Conservation (phyloP, 92 coral and sea anemone species). For the Bergia sp. region DNA sequence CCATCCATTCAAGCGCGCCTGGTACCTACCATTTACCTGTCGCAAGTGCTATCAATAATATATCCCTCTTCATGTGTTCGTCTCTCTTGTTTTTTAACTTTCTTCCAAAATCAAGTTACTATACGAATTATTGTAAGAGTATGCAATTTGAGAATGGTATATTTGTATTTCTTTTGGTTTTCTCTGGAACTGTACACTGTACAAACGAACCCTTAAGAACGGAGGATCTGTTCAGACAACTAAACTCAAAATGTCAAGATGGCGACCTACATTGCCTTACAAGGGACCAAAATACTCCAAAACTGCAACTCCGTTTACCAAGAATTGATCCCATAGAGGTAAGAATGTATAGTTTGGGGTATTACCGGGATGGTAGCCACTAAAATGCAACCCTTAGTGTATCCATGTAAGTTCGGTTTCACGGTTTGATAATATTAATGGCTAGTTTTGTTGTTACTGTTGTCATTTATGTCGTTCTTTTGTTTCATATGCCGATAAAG, state of each 20-base stretch:
- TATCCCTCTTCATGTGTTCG: conserved; percentile 36
- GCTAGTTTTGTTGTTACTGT: not conserved
- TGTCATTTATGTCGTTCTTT: not conserved
- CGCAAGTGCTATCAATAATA: conserved; percentile 58
- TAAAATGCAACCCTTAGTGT: not conserved
- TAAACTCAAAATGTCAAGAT: conserved; percentile 49
- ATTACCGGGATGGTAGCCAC: not conserved
- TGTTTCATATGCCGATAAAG: no score
- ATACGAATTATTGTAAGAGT: not conserved
- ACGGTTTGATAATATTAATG: not conserved
- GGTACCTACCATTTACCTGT: conserved; percentile 63
- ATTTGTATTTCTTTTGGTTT: conserved; percentile 2
- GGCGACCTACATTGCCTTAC: conserved; percentile 36
- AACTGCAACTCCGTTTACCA: conserved; percentile 52
- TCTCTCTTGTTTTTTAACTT: not conserved
- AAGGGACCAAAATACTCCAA: not conserved
- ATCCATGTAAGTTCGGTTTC: not conserved
- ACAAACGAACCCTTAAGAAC: conserved; percentile 29
- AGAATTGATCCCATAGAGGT: conserved; percentile 78
- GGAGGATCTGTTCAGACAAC: conserved; percentile 18
- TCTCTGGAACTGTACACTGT: conserved; percentile 1
- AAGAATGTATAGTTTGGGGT: not conserved
- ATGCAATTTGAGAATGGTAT: not conserved
- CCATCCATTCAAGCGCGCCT: conserved; percentile 35
- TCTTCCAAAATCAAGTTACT: not conserved